These are phyloP conservation scores for Agrilus mali DNA, from an alignment of 2,888 invertebrate species.

Conservation along the genomic window DNA sequence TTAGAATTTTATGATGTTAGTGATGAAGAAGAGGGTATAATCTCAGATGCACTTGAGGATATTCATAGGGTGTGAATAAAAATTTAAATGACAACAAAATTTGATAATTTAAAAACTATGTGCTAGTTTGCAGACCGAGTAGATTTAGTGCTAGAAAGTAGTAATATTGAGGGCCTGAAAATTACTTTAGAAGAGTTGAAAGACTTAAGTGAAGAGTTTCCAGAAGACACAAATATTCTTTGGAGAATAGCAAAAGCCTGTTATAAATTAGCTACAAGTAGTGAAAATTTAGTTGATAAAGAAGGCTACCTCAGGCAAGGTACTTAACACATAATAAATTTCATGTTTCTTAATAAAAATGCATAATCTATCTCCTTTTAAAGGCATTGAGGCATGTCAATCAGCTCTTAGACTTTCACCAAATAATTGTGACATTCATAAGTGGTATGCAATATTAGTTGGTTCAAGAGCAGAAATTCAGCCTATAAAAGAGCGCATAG, in stretches of 20 bases:
- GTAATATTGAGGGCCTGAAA: constrained; percentile 17
- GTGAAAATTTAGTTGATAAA: constrained; percentile 16
- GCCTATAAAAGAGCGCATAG: constrained; percentile 48
- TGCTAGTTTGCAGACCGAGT: constrained; percentile 21
- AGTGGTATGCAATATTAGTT: constrained; percentile 60
- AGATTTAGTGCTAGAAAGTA: constrained; percentile 23
- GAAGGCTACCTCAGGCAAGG: constrained; percentile 24
- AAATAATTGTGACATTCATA: constrained; percentile 47
- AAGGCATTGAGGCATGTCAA: constrained; percentile 44
- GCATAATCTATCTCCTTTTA: neutral
- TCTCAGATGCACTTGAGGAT: too few relatives aligned
- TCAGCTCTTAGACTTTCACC: constrained; percentile 39
- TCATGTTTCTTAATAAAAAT: neutral
- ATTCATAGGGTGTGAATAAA: too few relatives aligned
- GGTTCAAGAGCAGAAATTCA: constrained; percentile 49
- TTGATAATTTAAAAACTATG: neutral
- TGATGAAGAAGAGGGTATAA: constrained; percentile 22
- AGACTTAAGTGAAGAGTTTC: constrained; percentile 23
- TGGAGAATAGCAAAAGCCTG: constrained; percentile 30
- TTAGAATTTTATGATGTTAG: constrained; percentile 32
- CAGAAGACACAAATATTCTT: constrained; percentile 24
- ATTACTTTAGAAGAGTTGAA: constrained; percentile 20
- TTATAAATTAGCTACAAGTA: constrained; percentile 20
- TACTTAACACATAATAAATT: constrained; percentile 5
- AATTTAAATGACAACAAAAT: neutral